Conservation (phyloP, 2,888 invertebrate species). For the Eristalis intricaria region DNA sequence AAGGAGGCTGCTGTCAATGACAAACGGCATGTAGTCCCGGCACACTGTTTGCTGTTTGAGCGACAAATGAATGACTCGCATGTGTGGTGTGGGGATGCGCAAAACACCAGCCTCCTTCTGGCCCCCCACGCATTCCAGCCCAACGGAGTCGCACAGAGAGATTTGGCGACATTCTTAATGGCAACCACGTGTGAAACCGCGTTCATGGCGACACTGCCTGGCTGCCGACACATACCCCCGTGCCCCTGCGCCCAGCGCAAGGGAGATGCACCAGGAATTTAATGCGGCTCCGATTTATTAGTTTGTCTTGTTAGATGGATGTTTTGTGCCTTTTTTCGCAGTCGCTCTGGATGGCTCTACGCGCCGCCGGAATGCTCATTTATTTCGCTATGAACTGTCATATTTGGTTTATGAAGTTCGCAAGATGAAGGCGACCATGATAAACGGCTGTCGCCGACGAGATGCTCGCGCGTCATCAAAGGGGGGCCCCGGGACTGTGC, state of each 20-base stretch:
- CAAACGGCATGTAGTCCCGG: conserved; percentile 50
- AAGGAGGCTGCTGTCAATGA: conserved; percentile 70
- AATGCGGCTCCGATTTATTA: conserved; percentile 62
- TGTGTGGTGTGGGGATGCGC: conserved; percentile 21
- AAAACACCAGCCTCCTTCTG: not conserved
- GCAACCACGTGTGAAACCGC: conserved; percentile 68
- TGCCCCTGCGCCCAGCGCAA: not conserved
- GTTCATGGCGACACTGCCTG: conserved; percentile 26
- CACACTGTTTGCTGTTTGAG: conserved; percentile 55
- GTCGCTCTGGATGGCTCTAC: conserved; percentile 9
- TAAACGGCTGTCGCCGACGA: conserved; percentile 59
- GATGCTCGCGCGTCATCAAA: conserved; percentile 58
- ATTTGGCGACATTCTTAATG: conserved; percentile 71
- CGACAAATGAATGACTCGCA: conserved; percentile 59
- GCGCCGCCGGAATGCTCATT: conserved; percentile 43
- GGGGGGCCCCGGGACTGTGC: conserved; percentile 4
- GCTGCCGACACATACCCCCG: not conserved
- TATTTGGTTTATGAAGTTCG: conserved; percentile 67
- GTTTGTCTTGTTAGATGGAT: conserved; percentile 64
- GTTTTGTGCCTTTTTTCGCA: not conserved
- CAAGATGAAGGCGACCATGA: conserved; percentile 40
- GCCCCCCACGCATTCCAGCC: not conserved
- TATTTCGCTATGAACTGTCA: conserved; percentile 64
- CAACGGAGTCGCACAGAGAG: conserved; percentile 21
- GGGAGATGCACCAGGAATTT: conserved; percentile 46